Base-by-base conservation (phyloP, 2,888 invertebrate species). In the Aphidoletes aphidimyza region DNA sequence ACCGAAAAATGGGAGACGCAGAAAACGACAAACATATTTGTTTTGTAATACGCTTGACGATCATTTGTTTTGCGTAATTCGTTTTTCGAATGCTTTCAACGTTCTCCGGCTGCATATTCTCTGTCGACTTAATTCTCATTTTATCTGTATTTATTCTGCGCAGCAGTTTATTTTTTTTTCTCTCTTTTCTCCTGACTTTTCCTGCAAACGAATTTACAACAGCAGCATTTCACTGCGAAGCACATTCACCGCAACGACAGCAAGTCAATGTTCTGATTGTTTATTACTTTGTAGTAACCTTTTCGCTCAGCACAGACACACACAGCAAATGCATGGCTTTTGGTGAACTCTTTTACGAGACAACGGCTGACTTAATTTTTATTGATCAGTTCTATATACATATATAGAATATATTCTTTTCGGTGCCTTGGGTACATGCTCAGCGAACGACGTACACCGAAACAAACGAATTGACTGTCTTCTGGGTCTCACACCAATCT, bases 11-110 rank as follows among this genome's bases (percentile, higher is more conserved):
- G 42, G 6, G 42, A 30, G 69, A 69, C 8, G 69, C 26, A 11
- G 69, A 69, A 42, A 69, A 69, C 30, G 69, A 69, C 69, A 69
- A 69, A 69, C 69, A 69, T 69, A 69, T 69, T 69, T 69, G 69
- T 17, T 69, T 69, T 69, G 14, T 30, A n/a, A 30, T 30, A 69
- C 69, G 30, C 30, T 69, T 69, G 30, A 14, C 54, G 22, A 26
- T 54, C 54, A 54, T 69, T 69, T 30, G 69, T 69, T 69, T 69
- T 69, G 69, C 69, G 69, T 69, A 69, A 69, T 69, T 69, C 69
- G 14, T 22, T 69, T 69, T 42, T 42, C 42, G 14, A 9, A 42
- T 54, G 54, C 26, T 26, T 26, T n/a, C 26, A 54, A 26, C 22
- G 26, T 69, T 30, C 2, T 1, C 30, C 34, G 34, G 26, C 34